Conservation (phyloP, 2,888 invertebrate genomes). For the Dinocampus coccinellae region DNA sequence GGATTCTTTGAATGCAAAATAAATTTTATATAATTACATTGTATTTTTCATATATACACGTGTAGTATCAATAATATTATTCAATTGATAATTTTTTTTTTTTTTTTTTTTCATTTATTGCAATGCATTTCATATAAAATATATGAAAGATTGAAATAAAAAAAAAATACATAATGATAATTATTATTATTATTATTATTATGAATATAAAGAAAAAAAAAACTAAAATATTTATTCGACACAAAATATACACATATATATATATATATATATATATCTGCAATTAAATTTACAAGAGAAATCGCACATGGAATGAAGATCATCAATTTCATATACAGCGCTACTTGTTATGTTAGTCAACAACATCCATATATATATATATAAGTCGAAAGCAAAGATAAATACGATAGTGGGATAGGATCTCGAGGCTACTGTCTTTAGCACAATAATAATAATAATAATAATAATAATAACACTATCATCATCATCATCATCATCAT, state of each 20-base stretch:
- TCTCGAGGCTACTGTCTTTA: slow-evolving; percentile 44
- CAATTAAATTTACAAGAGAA: slow-evolving; percentile 18
- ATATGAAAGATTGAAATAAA: no score
- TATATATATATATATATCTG: background rate
- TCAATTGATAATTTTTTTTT: no score
- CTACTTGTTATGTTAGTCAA: slow-evolving; percentile 24
- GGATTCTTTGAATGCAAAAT: no score
- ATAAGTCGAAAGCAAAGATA: slow-evolving; percentile 43
- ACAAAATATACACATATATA: background rate
- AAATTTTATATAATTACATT: no score
- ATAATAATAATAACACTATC: background rate
- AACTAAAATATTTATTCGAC: background rate
- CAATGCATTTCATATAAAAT: no score
- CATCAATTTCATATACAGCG: slow-evolving; percentile 30
- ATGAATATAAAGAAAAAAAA: background rate
- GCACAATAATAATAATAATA: slow-evolving; percentile 5
- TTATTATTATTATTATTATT: no score
- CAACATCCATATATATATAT: no score
- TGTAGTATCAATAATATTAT: no score
- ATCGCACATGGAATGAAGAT: slow-evolving; percentile 13
- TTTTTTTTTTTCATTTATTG: no score
- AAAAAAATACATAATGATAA: background rate
- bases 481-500: background rate
- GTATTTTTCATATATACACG: no score
- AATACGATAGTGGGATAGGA: slow-evolving; percentile 37